These are phyloP conservation scores for Toxotes jaculatrix DNA, from an alignment of 2,113 vertebrate species.

Conservation along the genomic window DNA sequence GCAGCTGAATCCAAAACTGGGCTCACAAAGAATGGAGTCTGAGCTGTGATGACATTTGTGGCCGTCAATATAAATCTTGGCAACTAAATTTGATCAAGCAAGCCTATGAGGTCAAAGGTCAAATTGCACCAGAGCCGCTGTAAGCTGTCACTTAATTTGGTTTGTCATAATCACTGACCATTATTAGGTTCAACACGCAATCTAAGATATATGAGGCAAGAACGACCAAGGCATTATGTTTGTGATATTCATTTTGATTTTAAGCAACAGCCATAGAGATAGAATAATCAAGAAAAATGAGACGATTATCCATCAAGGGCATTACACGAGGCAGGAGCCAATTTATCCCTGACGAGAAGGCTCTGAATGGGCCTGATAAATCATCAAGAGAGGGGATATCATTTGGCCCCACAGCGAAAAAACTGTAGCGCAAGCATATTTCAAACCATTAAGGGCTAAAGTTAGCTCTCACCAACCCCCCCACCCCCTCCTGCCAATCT, in stretches of 20 bases:
- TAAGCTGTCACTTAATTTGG: slow-evolving; percentile 51
- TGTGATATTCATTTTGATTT: slow-evolving; percentile 75
- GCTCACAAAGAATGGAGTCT: slow-evolving; percentile 9
- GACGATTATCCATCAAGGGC: slow-evolving; percentile 82
- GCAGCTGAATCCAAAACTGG: neutral
- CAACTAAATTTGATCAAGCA: slow-evolving; percentile 35
- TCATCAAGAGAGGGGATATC: slow-evolving; percentile 80
- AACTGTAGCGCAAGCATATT: slow-evolving; percentile 84
- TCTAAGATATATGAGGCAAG: slow-evolving; percentile 48
- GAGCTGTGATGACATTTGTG: slow-evolving; percentile 15
- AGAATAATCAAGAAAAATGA: slow-evolving; percentile 82
- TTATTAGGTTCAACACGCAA: slow-evolving; percentile 42
- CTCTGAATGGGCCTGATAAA: slow-evolving; percentile 84
- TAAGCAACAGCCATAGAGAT: slow-evolving; percentile 72
- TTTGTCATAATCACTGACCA: slow-evolving; percentile 50
- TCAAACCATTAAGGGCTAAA: slow-evolving; percentile 87
- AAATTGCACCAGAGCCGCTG: slow-evolving; percentile 36
- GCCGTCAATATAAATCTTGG: slow-evolving; percentile 12
- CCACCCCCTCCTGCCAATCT: slow-evolving; percentile 72
- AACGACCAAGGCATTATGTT: slow-evolving; percentile 62
- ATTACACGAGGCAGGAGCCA: slow-evolving; percentile 77
- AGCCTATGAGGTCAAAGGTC: slow-evolving; percentile 42
- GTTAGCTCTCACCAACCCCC: slow-evolving; percentile 73
- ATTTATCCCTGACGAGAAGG: slow-evolving; percentile 78
- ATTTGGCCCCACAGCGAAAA: slow-evolving; percentile 80